Evolutionary conservation across 2,113 vertebrate species (phyloP), one percentile per base, ranked within the genome.

Genomic region (Laticauda colubrina): DNA sequence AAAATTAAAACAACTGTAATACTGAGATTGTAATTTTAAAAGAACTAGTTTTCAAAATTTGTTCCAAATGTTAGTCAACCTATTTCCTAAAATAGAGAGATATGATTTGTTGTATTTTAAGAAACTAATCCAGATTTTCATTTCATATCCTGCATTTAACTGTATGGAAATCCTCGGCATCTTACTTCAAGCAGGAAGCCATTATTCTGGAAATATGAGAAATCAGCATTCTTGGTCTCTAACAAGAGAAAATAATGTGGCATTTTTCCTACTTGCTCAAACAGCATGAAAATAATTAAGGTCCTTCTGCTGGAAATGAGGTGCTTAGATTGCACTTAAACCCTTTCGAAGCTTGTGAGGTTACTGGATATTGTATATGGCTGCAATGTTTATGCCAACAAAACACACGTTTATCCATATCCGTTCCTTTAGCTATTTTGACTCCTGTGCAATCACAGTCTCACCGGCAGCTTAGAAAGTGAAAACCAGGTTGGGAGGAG

Each of bases 181-280:
- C 45, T 92, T 87, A 95, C 93, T 95, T 96, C 54, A 95, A 96
- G 95, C 86, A 21, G 57, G 48, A 57, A 88, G 23, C 95, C 2
- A 0, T 55, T 55, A 64, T 54, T 90, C 21, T 85, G 93, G 91
- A 56, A 92, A 94, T 88, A 94, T 0, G 0, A 89, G 94, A 55
- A 94, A 57, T 85, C 81, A 29, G 24, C 91, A 86, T 57, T 75
- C 90, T 85, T 91, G 92, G 11, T n/a, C 90, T 87, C 29, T 75
- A 91, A 93, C 54, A 53, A 90, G 18, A 61, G 3, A 11, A 89
- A 94, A 90, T 90, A 51, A 61, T 39, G 12, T 61, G 81, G 20
- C 39, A 93, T 91, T 85, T 91, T 85, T 88, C 75, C 69, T 93
- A 92, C 94, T 57, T 94, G 87, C 93, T 91, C 45, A 93, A 61